phyloP scores from a whole-genome alignment of 2,888 invertebrate species.

The Himalopsyche tibetana region DNA sequence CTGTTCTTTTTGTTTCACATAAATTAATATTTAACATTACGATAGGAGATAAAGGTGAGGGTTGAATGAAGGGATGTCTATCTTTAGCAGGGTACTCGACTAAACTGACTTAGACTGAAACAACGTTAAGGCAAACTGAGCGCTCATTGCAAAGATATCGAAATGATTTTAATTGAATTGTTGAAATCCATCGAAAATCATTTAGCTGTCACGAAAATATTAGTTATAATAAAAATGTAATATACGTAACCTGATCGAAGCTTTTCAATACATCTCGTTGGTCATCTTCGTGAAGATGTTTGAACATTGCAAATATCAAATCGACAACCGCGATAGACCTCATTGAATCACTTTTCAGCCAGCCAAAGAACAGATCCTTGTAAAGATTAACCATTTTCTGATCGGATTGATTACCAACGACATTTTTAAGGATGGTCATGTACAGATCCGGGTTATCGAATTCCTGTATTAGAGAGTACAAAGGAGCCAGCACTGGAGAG shows the following conservation, averaged over 20 bases:
- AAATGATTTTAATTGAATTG: no score
- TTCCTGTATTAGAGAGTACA: slow-evolving; percentile 77
- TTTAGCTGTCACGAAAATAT: slow-evolving; percentile 56
- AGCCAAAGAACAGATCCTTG: slow-evolving; percentile 70
- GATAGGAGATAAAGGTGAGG: no score
- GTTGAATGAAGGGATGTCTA: no score
- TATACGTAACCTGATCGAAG: slow-evolving; percentile 76
- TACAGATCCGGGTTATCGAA: slow-evolving; percentile 78
- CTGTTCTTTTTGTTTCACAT: no score
- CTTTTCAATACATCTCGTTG: slow-evolving; percentile 77
- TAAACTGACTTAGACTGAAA: no score
- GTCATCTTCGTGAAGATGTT: slow-evolving; percentile 76
- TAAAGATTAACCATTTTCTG: slow-evolving; percentile 67
- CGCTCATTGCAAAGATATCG: no score
- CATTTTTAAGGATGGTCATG: slow-evolving; percentile 70
- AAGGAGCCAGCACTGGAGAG: slow-evolving; percentile 73
- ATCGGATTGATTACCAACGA: slow-evolving; percentile 65
- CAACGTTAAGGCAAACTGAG: no score
- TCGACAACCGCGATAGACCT: slow-evolving; percentile 78
- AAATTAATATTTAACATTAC: no score
- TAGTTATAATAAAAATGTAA: slow-evolving; percentile 21
- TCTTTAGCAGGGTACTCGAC: no score
- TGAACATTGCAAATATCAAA: slow-evolving; percentile 79
- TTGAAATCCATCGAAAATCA: no score
- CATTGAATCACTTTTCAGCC: slow-evolving; percentile 76